Evolutionary conservation across 2,797 vertebrate genomes (phyloP).

Genomic region (Poeciliopsis paucimaculata): DNA sequence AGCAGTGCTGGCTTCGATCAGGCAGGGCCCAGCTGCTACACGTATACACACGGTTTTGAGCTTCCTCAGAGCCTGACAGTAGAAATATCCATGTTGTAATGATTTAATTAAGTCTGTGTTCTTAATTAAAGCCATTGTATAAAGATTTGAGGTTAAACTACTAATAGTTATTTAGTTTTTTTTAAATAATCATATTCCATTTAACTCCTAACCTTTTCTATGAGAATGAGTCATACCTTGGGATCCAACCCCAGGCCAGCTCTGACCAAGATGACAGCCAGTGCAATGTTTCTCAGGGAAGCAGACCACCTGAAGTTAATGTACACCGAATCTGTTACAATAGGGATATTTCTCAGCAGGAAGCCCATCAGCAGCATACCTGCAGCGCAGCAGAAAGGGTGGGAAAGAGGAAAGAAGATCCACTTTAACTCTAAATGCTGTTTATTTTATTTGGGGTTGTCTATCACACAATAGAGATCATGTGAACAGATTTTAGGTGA

Average conservation of each 20-base stretch:
- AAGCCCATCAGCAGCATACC: constrained; percentile 96
- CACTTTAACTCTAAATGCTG: not conserved
- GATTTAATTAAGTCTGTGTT: not conserved
- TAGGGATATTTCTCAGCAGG: constrained; percentile 87
- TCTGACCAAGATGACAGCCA: constrained; percentile 91
- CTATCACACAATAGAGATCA: constrained; percentile 10
- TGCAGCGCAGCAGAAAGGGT: constrained; percentile 61
- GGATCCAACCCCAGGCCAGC: constrained; percentile 93
- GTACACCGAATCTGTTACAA: constrained; percentile 79
- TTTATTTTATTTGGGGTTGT: constrained; percentile 15
- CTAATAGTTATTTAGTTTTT: too few relatives aligned
- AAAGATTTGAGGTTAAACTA: not conserved
- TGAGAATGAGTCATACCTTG: constrained; percentile 75
- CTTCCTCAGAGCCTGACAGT: constrained; percentile 89
- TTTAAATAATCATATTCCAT: not conserved
- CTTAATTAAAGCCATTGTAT: not conserved
- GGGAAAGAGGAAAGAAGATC: constrained; percentile 39
- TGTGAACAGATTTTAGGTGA: not conserved
- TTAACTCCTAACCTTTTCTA: not conserved
- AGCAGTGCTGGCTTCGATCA: constrained; percentile 82
- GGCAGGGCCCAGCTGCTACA: constrained; percentile 87
- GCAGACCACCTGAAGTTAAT: constrained; percentile 89
- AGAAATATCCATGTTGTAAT: constrained; percentile 7
- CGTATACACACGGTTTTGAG: constrained; percentile 90
- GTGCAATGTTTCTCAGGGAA: constrained; percentile 90